Base-by-base conservation (phyloP, 2,797 vertebrate species). In the Chaetodon trifasciatus region DNA sequence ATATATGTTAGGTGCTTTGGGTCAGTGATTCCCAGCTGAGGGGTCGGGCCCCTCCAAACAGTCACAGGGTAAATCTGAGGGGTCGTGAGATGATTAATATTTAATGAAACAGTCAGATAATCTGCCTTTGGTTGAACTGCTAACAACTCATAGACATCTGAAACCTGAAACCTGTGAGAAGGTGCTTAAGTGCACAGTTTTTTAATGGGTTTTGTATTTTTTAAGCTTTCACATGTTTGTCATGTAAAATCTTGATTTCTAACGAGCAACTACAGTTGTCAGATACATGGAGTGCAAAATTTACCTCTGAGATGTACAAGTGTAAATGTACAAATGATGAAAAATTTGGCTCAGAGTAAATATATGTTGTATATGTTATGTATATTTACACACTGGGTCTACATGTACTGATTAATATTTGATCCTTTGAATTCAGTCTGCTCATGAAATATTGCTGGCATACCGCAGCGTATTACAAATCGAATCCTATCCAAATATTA, bases 341-440 rank as follows among this genome's bases (percentile, higher is more conserved):
- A 32, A 47, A 24, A 16, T 4, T 39, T 7, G 28, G 50, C 6
- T 66, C 37, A 23, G 3, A 24, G 8, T 58, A 32, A 32, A 62
- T 55, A 0, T 40, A 21, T 11, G 24, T 3, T 32, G n/a, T 46
- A 32, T 32, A 32, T 3, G 28, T 9, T 44, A 44, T 44, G 9
- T 44, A 44, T 44, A 9, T 8, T 5, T 44, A 9, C 42, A 44
- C 42, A 32, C 4, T 32, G 28, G 28, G 2, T 32, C 28, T 3
- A 32, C 28, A 32, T 32, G 28, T 32, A 32, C 28, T 32, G 28
- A 80, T 90, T 62, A 89, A 90, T 87, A 82, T 85, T 89, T 85
- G 23, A 92, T 88, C 16, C 0, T 3, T 53, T 52, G 13, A 65
- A 72, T 55, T 23, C 60, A 72, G 61, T 61, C 61, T 50, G 19